Evolutionary conservation across 2,113 vertebrate genomes (phyloP).

Genomic region (Condylura cristata): DNA sequence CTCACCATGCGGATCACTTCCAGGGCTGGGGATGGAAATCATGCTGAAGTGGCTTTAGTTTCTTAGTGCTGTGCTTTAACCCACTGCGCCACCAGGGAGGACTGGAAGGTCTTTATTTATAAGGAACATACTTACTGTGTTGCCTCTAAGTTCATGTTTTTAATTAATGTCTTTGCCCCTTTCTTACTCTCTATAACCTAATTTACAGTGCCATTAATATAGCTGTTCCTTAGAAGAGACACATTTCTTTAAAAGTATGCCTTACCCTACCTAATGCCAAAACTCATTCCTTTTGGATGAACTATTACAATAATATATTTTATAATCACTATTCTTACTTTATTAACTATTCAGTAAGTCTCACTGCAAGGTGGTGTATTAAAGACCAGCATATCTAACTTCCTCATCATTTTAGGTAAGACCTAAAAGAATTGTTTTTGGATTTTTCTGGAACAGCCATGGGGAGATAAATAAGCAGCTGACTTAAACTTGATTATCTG

Average conservation of each 20-base stretch:
- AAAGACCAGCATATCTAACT: background rate
- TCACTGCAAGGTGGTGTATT: background rate
- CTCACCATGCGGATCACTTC: too few species aligned
- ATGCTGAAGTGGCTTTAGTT: too few species aligned
- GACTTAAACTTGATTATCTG: constrained; percentile 62
- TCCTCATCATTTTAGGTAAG: background rate
- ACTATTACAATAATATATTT: background rate
- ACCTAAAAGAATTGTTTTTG: background rate
- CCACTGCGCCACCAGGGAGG: too few species aligned
- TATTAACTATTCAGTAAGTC: background rate
- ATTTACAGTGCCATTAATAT: background rate
- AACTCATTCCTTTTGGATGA: background rate
- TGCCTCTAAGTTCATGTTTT: background rate
- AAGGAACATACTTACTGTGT: background rate
- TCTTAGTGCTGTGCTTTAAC: too few species aligned
- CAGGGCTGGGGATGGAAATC: too few species aligned
- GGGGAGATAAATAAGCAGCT: constrained; percentile 25
- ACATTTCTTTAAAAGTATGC: background rate
- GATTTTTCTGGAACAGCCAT: background rate
- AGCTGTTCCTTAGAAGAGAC: background rate
- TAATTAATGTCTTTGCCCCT: background rate
- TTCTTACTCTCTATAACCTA: background rate
- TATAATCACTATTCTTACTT: background rate
- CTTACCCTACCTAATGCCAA: background rate
- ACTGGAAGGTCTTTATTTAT: background rate